Conservation (phyloP, 2,888 invertebrate species). For the Meganola albula region DNA sequence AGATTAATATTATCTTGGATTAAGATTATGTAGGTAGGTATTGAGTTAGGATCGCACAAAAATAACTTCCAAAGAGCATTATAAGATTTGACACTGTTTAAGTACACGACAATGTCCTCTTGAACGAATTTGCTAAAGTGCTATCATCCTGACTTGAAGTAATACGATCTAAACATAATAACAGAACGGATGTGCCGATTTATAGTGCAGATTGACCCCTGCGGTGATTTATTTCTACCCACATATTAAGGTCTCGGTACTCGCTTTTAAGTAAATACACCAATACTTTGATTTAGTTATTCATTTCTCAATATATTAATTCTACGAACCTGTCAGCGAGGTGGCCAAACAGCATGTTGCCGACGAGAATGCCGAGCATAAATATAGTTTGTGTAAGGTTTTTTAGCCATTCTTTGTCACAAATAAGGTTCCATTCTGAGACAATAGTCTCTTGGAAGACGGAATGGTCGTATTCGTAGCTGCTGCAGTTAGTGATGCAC, state of each 20-base stretch:
- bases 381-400: constrained; percentile 87
- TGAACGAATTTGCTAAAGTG: constrained; percentile 42
- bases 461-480: constrained; percentile 79
- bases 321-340: constrained; percentile 84
- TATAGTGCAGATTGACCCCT: constrained; percentile 24
- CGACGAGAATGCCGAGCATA: constrained; percentile 87
- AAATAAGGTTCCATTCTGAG: constrained; percentile 87
- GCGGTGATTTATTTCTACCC: constrained; percentile 10
- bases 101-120: constrained; percentile 30
- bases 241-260: too few species aligned
- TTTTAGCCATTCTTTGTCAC: constrained; percentile 80
- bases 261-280: too few species aligned
- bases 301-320: too few species aligned
- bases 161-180: constrained; percentile 24
- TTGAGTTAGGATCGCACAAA: too few species aligned
- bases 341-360: constrained; percentile 85
- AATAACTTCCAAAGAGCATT: too few species aligned
- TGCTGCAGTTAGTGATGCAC: constrained; percentile 75
- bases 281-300: too few species aligned
- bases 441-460: constrained; percentile 84
- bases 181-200: constrained; percentile 58
- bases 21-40: too few species aligned
- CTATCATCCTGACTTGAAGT: constrained; percentile 44
- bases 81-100: too few species aligned
- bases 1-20: too few species aligned